phyloP scores from a whole-genome alignment of 1,140 invertebrate species.

The Pomacea maculata region DNA sequence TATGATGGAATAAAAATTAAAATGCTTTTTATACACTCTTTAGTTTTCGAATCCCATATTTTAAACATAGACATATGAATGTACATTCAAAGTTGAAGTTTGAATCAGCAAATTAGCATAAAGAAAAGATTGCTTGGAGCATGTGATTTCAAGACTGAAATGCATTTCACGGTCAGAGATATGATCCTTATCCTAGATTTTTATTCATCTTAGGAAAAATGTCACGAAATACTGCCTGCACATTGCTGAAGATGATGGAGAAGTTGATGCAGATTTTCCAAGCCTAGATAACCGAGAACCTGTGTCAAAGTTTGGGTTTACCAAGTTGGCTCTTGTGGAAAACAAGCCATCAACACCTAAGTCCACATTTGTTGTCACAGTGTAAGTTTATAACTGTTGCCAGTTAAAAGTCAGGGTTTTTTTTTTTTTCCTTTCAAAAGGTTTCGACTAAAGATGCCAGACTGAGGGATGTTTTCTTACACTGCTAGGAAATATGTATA shows the following conservation, averaged over 20 bases:
- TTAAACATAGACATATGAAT: not conserved
- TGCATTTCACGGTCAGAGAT: too few species aligned
- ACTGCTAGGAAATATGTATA: too few species aligned
- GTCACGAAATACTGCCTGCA: conserved; percentile 71
- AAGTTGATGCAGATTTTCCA: conserved; percentile 93
- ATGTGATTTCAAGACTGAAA: too few species aligned
- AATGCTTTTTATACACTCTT: too few species aligned
- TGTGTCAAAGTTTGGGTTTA: conserved; percentile 92
- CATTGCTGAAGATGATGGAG: conserved; percentile 96
- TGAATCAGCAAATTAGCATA: not conserved
- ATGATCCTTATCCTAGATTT: too few species aligned
- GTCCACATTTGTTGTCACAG: conserved; percentile 43
- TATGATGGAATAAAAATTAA: too few species aligned
- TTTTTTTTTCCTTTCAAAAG: not conserved
- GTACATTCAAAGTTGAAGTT: not conserved
- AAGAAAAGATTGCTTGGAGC: too few species aligned
- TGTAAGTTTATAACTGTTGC: conserved; percentile 23
- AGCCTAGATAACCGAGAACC: conserved; percentile 86
- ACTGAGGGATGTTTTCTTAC: too few species aligned
- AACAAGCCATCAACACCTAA: conserved; percentile 49
- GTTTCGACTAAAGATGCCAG: too few species aligned
- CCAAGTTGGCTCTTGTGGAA: conserved; percentile 86
- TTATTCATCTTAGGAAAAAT: conserved; percentile 43
- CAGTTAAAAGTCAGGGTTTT: not conserved
- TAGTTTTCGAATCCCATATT: too few species aligned